Evolutionary conservation across 2,113 vertebrate genomes (phyloP), one percentile per base, ranked within the genome.

Genomic region (Phalacrocorax carbo): DNA sequence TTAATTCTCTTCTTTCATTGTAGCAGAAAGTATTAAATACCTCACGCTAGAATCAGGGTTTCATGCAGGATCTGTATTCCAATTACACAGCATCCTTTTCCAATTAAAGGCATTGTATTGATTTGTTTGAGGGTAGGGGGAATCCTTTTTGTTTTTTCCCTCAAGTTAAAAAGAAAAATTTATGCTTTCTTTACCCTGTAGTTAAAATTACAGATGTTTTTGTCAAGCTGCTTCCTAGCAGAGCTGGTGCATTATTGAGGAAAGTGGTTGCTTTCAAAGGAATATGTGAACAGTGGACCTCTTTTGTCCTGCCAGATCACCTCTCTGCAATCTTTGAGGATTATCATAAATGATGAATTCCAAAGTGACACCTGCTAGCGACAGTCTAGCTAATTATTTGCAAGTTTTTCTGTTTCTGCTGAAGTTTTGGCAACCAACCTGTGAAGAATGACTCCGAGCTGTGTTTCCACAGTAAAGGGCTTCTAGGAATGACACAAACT

Each of bases 401-500:
- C 77, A 94, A 77, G 86, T 69, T 82, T 71, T 92, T 85, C 80
- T 88, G n/a, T 48, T 89, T 61, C 79, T 96, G 57, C 65, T 65
- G 36, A 79, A 94, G 46, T 77, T 89, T 88, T 97, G 94, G 95
- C 96, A 97, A 81, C 58, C 54, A 69, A 93, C 64, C 79, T 92
- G 14, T 70, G 54, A 95, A 93, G 82, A 83, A 60, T 82, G 57
- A 89, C 91, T 96, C 57, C 0, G 36, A 94, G 81, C 70, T 85
- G 57, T 69, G 54, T 95, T 94, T 90, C 72, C 82, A 86, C 54
- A 75, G 81, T 91, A 94, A 85, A 96, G n/a, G 87, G 68, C 82
- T 71, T 97, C 97, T 80, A 96, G 96, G 94, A 97, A 97, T 90
- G 86, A 93, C 90, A 87, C 91, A 83, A 95, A 97, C 91, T 94